A percentile compares a stretch with the other conserved stretches of the same genome.
Evolutionary conservation across 1,140 invertebrate genomes (phyloP).

Genomic region (Galleria mellonella): DNA sequence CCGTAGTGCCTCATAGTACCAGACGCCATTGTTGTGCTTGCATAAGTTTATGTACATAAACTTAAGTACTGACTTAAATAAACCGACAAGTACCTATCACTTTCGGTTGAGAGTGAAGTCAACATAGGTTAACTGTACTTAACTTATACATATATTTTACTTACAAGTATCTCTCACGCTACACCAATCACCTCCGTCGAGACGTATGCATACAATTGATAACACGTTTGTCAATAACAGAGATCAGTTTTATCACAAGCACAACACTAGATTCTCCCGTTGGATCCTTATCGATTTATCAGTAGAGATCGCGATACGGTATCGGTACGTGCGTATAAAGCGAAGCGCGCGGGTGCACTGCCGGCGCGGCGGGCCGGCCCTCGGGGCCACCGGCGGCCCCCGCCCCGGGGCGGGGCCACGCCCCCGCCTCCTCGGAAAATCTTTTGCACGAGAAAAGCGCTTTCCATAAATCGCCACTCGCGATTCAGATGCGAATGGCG

Average conservation of each 20-base stretch:
- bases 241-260: not conserved
- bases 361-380: conserved; percentile 39
- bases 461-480: conserved; percentile 7
- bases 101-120: too few relatives aligned
- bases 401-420: conserved; percentile 11
- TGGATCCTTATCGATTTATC: not conserved
- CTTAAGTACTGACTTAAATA: too few relatives aligned
- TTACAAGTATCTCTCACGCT: too few relatives aligned
- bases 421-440: conserved; percentile 1
- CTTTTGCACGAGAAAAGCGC: conserved; percentile 10
- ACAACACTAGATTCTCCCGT: not conserved
- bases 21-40: too few relatives aligned
- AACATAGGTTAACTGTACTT: too few relatives aligned
- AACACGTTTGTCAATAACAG: too few relatives aligned
- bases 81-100: too few relatives aligned
- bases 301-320: not conserved
- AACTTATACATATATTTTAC: too few relatives aligned
- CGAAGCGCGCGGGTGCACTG: conserved; percentile 45
- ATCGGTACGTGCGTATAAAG: conserved; percentile 13
- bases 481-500: conserved; percentile 5
- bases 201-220: too few relatives aligned
- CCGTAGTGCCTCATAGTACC: too few relatives aligned
- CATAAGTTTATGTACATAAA: too few relatives aligned
- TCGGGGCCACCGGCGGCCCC: conserved; percentile 27
- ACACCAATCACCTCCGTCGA: too few relatives aligned